Conservation (phyloP, 2,113 vertebrate species). For the Phainopepla nitens region DNA sequence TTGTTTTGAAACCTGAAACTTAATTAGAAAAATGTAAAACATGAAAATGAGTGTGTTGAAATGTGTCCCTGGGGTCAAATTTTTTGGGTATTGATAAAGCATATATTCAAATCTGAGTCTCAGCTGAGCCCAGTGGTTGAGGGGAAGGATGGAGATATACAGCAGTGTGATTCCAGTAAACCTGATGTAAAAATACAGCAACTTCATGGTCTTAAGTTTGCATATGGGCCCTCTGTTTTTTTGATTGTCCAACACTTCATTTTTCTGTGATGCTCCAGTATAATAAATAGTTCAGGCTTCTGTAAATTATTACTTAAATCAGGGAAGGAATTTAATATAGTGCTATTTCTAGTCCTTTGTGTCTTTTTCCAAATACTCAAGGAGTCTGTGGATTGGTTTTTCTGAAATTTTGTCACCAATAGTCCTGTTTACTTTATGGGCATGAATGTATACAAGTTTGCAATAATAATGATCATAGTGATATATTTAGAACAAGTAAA, state of each 20-base stretch:
- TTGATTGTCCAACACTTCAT: not conserved
- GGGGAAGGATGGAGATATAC: not conserved
- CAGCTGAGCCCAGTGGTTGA: not conserved
- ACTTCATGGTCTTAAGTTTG: not conserved
- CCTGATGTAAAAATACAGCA: not conserved
- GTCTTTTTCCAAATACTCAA: not conserved
- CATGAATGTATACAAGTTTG: not conserved
- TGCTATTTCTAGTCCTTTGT: not conserved
- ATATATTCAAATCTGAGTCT: not conserved
- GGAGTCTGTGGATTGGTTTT: not conserved
- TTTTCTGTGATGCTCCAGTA: not conserved
- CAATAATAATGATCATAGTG: not conserved
- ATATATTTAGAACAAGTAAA: not conserved
- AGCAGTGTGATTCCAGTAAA: not conserved
- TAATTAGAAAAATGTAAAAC: not conserved
- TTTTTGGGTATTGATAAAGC: not conserved
- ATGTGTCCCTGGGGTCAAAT: not conserved
- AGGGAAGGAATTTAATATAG: not conserved
- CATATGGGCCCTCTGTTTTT: not conserved
- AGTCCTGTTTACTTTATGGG: not conserved
- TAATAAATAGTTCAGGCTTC: not conserved
- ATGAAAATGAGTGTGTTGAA: not conserved
- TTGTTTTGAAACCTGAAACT: not conserved
- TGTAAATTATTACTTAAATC: not conserved
- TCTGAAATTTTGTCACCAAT: not conserved